phyloP scores from a whole-genome alignment of 2,797 vertebrate species.

The Tarsius wallacei region DNA sequence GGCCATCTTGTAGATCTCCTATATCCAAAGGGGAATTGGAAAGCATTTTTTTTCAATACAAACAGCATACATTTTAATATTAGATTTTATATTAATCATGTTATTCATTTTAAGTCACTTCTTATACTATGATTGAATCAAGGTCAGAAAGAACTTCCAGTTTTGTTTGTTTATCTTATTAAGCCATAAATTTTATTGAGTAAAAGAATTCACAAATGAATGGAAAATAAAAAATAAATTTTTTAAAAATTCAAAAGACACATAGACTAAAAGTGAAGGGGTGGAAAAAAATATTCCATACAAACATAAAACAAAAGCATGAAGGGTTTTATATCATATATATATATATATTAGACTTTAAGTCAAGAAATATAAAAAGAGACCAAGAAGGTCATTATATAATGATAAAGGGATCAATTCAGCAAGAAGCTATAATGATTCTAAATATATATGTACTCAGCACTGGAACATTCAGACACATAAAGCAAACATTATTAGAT shows the following conservation, averaged over 20 bases:
- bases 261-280: not conserved
- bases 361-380: not conserved
- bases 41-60: conserved; percentile 62
- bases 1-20: not conserved
- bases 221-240: not conserved
- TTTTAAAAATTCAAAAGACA: not conserved
- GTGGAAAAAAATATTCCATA: not conserved
- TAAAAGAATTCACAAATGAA: conserved; percentile 12
- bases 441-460: not conserved
- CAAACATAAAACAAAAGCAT: not conserved
- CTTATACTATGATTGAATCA: not conserved
- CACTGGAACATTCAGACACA: not conserved
- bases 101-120: conserved; percentile 20
- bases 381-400: not conserved
- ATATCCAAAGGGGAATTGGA: not conserved
- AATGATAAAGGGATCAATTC: not conserved
- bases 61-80: conserved; percentile 7
- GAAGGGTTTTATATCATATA: too few relatives aligned
- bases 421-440: not conserved
- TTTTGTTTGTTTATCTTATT: conserved; percentile 11
- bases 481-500: not conserved
- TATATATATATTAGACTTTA: too few relatives aligned
- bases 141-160: not conserved
- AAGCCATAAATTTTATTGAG: not conserved
- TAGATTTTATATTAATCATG: conserved; percentile 42